These are phyloP conservation scores for Pristionchus exspectatus DNA, from an alignment of 2,888 invertebrate genomes.

Conservation along the genomic window DNA sequence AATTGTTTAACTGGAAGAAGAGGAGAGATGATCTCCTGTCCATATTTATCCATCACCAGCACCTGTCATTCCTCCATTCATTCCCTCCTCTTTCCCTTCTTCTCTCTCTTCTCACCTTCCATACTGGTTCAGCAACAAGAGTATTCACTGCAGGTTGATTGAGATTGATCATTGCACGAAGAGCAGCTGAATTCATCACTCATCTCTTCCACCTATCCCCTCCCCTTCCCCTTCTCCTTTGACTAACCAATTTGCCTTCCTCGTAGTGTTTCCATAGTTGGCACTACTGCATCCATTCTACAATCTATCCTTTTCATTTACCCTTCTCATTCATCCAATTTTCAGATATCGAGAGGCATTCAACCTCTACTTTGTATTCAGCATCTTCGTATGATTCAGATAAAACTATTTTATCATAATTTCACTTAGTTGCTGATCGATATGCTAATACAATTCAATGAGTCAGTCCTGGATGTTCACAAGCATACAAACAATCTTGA, in stretches of 20 bases:
- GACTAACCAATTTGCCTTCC: conserved; percentile 50
- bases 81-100: background rate
- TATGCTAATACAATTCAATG: conserved; percentile 3
- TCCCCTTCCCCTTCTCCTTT: background rate
- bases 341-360: conserved; percentile 41
- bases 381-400: background rate
- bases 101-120: conserved; percentile 61
- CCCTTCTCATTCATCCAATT: background rate
- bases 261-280: conserved; percentile 47
- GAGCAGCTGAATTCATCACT: conserved; percentile 67
- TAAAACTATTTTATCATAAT: background rate
- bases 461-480: conserved; percentile 24
- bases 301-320: background rate
- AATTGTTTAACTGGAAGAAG: conserved; percentile 95
- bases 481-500: conserved; percentile 8
- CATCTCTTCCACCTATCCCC: background rate
- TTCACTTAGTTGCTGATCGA: background rate
- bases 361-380: conserved; percentile 38
- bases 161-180: conserved; percentile 77
- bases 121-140: conserved; percentile 76
- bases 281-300: conserved; percentile 44
- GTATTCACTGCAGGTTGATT: conserved; percentile 74
- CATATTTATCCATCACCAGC: conserved; percentile 93
- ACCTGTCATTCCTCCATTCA: conserved; percentile 81
- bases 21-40: conserved; percentile 98